Base-by-base conservation (phyloP, 2,888 invertebrate genomes). In the Endotricha flammealis region DNA sequence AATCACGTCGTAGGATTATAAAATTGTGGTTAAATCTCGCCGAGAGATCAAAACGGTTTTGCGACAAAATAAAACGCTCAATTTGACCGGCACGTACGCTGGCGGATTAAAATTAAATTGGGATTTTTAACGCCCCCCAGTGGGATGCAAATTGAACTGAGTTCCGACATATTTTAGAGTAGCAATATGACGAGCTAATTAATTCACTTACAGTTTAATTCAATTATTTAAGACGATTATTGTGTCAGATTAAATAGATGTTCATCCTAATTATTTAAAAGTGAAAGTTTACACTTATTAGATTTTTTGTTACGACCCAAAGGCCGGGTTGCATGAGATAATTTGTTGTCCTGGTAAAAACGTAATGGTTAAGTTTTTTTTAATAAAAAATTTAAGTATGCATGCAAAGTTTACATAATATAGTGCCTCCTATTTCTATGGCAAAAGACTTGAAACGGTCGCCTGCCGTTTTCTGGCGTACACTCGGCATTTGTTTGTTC, bases 1-100 rank as follows among this genome's bases (percentile, higher is more conserved):
- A 69, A 77, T 76, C 69, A 76, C 67, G 70, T 64, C 67, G 59
- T 66, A 35, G 38, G 67, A 72, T 78, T 74, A 75, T 69, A 69
- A 76, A 77, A 73, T 74, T 71, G 68, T 52, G 65, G 69, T 59
- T 50, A 65, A 70, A 75, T 63, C 68, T 62, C 63, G 46, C 49
- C 51, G 48, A 50, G 52, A 54, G 64, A 71, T 70, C 65, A 62
- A 71, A 76, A 69, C 46, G 57, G 55, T 57, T 58, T 52, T 46
- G 48, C 42, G 50, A 48, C 53, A 41, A 53, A 55, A 69, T 69
- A 64, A 65, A 71, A 62, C 42, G 50, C 42, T 37, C 49, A 48
- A 61, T 59, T 60, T 56, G 53, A 48, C 47, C 44, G 46, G 30
- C 44, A 39, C 39, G 44, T 52, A 44, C 42, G 44, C 49, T 36